Percentiles rank a stretch among this genome's conserved stretches.
phyloP scores from a whole-genome alignment of 2,888 invertebrate genomes.

The Eupithecia subumbrata region DNA sequence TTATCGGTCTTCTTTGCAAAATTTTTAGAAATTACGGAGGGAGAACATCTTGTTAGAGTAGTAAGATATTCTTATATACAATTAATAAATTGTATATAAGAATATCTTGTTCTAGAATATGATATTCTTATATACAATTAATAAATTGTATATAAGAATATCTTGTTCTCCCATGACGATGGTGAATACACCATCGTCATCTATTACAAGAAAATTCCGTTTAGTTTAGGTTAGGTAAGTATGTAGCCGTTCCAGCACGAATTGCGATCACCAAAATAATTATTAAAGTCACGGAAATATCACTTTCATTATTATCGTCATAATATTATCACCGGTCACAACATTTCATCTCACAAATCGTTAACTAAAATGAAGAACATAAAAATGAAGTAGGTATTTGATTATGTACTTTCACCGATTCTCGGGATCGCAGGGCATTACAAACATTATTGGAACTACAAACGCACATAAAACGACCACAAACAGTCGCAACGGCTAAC shows the following conservation, averaged over 20 bases:
- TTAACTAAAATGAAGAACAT: background rate
- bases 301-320: background rate
- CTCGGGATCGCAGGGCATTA: conserved; percentile 17
- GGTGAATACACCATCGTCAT: too few relatives aligned
- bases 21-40: background rate
- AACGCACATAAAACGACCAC: conserved; percentile 32
- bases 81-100: too few relatives aligned
- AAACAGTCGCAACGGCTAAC: conserved; percentile 54
- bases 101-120: too few relatives aligned
- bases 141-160: too few relatives aligned
- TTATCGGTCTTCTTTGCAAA: background rate
- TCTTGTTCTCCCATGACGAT: too few relatives aligned
- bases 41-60: too few relatives aligned
- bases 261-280: background rate
- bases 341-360: background rate
- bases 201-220: background rate
- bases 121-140: too few relatives aligned
- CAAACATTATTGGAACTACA: conserved; percentile 22
- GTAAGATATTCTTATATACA: background rate
- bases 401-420: conserved; percentile 8
- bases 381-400: conserved; percentile 12
- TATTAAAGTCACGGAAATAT: background rate
- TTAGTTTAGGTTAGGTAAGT: background rate
- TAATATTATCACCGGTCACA: background rate
- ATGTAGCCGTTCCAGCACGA: background rate